A percentile compares a stretch with the other conserved stretches of the same genome.
phyloP scores from a whole-genome alignment of 53 echinoderm and acorn worm species.

The Luidia sarsii region DNA sequence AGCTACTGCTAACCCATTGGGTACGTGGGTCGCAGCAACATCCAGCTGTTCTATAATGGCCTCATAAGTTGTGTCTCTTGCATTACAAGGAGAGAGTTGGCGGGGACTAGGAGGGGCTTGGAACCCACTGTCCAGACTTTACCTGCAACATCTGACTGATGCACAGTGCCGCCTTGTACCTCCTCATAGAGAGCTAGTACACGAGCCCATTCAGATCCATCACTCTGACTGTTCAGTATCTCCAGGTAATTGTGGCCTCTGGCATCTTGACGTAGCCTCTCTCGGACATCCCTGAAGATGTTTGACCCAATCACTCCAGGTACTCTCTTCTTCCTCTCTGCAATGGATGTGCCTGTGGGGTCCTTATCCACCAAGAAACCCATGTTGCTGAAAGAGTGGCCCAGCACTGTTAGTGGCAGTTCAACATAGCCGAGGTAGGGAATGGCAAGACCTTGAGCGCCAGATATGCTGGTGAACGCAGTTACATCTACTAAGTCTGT shows the following conservation, averaged over 20 bases:
- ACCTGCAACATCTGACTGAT: conserved; percentile 18
- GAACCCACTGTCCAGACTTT: too few species aligned
- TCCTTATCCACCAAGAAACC: conserved; percentile 21
- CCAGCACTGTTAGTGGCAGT: conserved; percentile 7
- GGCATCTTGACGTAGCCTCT: conserved; percentile 41
- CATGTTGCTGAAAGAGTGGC: too few species aligned
- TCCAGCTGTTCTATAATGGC: conserved; percentile 37
- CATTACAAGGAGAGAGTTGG: too few species aligned
- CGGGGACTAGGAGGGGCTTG: too few species aligned
- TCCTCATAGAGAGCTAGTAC: too few species aligned
- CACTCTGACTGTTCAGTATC: not conserved
- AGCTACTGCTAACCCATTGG: too few species aligned
- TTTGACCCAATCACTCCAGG: too few species aligned
- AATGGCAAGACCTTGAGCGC: conserved; percentile 19
- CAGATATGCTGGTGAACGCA: too few species aligned
- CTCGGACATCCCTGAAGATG: too few species aligned
- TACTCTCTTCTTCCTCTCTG: too few species aligned
- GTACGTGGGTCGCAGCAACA: conserved; percentile 7
- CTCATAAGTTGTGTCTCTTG: conserved; percentile 3
- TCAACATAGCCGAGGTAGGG: conserved; percentile 64
- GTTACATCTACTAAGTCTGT: too few species aligned
- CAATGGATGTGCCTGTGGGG: conserved; percentile 54
- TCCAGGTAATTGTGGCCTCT: conserved; percentile 16
- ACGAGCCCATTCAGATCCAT: conserved; percentile 26
- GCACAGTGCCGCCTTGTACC: conserved; percentile 11